Base-by-base conservation (phyloP, 2,888 invertebrate species). In the Galerucella nymphaeae region DNA sequence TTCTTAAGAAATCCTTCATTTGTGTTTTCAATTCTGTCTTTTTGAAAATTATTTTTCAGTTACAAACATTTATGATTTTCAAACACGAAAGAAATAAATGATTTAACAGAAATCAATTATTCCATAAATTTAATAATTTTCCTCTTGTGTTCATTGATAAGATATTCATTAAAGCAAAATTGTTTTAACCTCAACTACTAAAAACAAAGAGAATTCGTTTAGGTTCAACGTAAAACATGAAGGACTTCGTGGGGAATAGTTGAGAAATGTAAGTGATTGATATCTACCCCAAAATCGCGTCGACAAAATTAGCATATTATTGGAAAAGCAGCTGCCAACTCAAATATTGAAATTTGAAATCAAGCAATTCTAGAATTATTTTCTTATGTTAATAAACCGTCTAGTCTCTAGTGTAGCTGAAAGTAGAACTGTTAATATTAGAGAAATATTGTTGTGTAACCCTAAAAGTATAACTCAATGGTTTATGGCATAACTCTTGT, bases 281-380 rank as follows among this genome's bases (percentile, higher is more conserved):
- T 80, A 80, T 80, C 77, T 62, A 62, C 61, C 61, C 80, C 76
- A 67, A 79, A 82, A 81, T 81, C 79, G 81, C 80, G 75, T 79
- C 73, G 71, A 73, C 73, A 71, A 76, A 80, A 82, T 82, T 82
- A 81, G 79, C 82, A 82, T 82, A 82, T 82, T 82, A 82, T 82
- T 82, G 81, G 76, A 80, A 79, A 73, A 74, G 79, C 80, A 80
- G 80, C 77, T 80, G 80, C 73, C 73, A 74, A 57, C 71, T 76
- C 77, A 80, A 80, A 81, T 79, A 79, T 80, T 78, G 79, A 74
- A 73, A 61, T 75, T 72, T 73, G 58, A 61, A 77, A 78, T 77
- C 75, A 76, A 68, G 70, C 66, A 75, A 76, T 73, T 75, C 73
- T 55, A 42, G 74, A 77, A 75, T 76, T 74, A 76, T 77, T 76